Evolutionary conservation across 1,140 invertebrate species (phyloP).

Genomic region (Ruditapes philippinarum): DNA sequence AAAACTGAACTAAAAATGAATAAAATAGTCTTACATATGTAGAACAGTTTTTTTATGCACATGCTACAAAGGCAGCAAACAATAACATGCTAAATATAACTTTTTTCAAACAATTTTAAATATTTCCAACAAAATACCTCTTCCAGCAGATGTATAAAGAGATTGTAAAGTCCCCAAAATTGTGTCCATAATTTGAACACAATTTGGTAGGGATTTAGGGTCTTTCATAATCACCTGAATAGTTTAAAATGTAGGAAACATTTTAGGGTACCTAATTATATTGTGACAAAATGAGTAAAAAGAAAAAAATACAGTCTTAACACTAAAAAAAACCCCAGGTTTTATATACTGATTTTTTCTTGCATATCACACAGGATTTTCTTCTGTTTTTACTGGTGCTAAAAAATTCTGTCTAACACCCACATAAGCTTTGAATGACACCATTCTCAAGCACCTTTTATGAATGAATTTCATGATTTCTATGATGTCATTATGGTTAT

Average conservation of each 20-base stretch:
- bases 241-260: neutral
- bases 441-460: too few relatives aligned
- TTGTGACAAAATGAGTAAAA: conserved; percentile 26
- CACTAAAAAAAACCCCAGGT: neutral
- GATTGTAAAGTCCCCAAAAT: conserved; percentile 46
- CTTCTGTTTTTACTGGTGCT: too few relatives aligned
- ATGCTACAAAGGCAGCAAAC: too few relatives aligned
- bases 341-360: conserved; percentile 23
- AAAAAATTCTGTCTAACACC: too few relatives aligned
- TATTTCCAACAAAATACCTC: conserved; percentile 47
- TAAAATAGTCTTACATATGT: too few relatives aligned
- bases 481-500: too few relatives aligned
- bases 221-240: conserved; percentile 62
- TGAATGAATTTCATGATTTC: too few relatives aligned
- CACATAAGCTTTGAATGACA: too few relatives aligned
- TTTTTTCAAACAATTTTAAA: conserved; percentile 19
- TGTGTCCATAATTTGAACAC: conserved; percentile 63
- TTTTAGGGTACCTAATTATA: neutral
- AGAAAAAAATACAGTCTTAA: conserved; percentile 6
- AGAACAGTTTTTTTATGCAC: too few relatives aligned
- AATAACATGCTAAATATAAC: too few relatives aligned
- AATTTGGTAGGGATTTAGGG: conserved; percentile 56
- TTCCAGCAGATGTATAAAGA: conserved; percentile 42
- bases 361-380: too few relatives aligned
- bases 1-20: too few relatives aligned